Percentiles rank a stretch among this genome's conserved stretches.
Evolutionary conservation across 2,113 vertebrate species (phyloP).

Genomic region (Neolamprologus sp.): DNA sequence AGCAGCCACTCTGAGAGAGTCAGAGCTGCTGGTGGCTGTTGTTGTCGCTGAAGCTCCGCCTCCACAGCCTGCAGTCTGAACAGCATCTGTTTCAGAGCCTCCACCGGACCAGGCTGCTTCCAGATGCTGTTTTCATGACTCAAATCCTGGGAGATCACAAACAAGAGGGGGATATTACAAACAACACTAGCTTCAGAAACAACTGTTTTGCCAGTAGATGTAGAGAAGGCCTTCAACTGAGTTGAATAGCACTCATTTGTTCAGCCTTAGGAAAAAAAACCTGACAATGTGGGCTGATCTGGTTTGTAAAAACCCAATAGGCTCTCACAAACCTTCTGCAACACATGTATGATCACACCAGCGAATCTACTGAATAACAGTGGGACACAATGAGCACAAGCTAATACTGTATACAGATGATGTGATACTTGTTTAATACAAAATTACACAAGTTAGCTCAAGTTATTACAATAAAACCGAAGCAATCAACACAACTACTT

Average conservation of each 20-base stretch:
- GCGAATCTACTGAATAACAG: background rate
- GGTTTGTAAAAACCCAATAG: background rate
- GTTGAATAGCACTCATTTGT: background rate
- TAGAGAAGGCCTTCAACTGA: background rate
- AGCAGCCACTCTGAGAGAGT: background rate
- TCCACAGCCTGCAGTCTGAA: constrained; percentile 58
- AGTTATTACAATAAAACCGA: background rate
- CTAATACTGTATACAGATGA: background rate
- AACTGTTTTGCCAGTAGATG: background rate
- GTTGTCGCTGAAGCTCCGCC: constrained; percentile 18
- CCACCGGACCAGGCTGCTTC: constrained; percentile 47
- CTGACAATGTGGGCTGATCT: background rate
- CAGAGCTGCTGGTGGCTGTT: background rate
- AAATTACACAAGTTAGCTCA: background rate
- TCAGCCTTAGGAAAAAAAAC: background rate
- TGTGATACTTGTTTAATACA: background rate
- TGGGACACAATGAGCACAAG: background rate
- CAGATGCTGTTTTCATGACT: background rate
- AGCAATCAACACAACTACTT: background rate
- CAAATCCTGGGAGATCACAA: background rate
- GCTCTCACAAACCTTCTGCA: background rate
- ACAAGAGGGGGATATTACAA: background rate
- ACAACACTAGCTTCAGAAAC: background rate
- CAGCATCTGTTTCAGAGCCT: constrained; percentile 60
- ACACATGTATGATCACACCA: background rate